Base-by-base conservation (phyloP, 2,797 vertebrate genomes). In the Sebastes trivittatus region DNA sequence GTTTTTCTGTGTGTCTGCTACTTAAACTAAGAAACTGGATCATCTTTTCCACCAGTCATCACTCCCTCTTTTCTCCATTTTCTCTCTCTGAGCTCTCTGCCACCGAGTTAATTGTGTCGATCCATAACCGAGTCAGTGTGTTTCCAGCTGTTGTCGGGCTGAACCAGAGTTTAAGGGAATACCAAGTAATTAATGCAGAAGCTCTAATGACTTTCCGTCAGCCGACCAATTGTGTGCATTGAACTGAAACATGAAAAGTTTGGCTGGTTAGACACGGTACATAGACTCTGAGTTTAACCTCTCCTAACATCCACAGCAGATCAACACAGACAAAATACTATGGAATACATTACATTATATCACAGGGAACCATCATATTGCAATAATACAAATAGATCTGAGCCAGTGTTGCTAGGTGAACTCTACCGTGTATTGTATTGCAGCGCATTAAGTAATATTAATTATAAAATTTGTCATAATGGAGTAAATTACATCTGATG, bases 151-250 rank as follows among this genome's bases (percentile, higher is more conserved):
- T 0, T 73, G 62, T 67, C 29, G 1, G 55, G 49, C 75, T 14
- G 75, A 71, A 54, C 55, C n/a, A 1, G 13, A 78, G 36, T 59
- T 81, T 42, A 60, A 63, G 23, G 38, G 11, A 61, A 30, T 9
- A 11, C 27, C 8, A 7, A 25, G 74, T 81, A 73, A 89, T 87
- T 81, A 80, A 80, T 73, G 76, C 81, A 42, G 73, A 13, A n/a
- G 30, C 72, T 66, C 20, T 25, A 83, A 63, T 30, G 75, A 83
- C 72, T 79, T 86, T 75, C 77, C 87, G 84, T 81, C 86, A 18
- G 59, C 66, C 14, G 74, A 77, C 68, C 55, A 60, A 10, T 77
- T 0, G 67, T 67, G 83, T 72, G 76, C 67, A 27, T 72, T 68
- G 74, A 46, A 4, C 46, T 67, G 78, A 66, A 75, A 55, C 76